Evolutionary conservation across 2,888 invertebrate genomes (phyloP).

Genomic region (Leptinotarsa haldemani): DNA sequence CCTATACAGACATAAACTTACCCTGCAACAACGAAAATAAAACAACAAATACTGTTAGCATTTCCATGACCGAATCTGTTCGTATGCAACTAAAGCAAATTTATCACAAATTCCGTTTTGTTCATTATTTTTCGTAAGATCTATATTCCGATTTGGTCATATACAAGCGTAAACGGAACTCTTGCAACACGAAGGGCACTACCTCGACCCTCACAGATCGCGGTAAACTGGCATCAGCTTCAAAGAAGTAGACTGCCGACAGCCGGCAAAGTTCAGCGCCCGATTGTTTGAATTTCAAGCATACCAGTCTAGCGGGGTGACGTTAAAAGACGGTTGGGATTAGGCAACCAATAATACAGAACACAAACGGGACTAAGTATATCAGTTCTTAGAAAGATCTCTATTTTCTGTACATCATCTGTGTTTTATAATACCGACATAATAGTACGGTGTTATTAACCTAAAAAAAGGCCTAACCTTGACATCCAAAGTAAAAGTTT

Average conservation of each 20-base stretch:
- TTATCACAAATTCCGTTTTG: constrained; percentile 21
- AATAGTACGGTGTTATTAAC: no score
- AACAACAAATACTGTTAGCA: background rate
- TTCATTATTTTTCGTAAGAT: constrained; percentile 36
- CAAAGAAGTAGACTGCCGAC: constrained; percentile 37
- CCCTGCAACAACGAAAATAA: background rate
- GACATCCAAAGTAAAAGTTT: no score
- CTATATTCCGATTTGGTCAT: constrained; percentile 12
- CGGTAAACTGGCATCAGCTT: constrained; percentile 51
- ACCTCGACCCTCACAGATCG: constrained; percentile 37
- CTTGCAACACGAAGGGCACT: constrained; percentile 30
- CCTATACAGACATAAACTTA: background rate
- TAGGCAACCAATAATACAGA: constrained; percentile 37
- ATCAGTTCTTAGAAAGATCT: no score
- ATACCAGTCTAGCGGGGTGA: constrained; percentile 30
- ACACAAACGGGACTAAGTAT: background rate
- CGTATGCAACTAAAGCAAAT: background rate
- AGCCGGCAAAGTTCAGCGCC: constrained; percentile 52
- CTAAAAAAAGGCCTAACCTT: no score
- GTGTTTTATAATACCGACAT: no score
- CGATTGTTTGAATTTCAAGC: constrained; percentile 52
- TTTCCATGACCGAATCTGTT: background rate
- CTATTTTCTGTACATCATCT: no score
- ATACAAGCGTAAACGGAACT: constrained; percentile 23
- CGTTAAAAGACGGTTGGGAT: constrained; percentile 23